Conservation (phyloP, 2,113 vertebrate genomes). For the Cavia aperea region DNA sequence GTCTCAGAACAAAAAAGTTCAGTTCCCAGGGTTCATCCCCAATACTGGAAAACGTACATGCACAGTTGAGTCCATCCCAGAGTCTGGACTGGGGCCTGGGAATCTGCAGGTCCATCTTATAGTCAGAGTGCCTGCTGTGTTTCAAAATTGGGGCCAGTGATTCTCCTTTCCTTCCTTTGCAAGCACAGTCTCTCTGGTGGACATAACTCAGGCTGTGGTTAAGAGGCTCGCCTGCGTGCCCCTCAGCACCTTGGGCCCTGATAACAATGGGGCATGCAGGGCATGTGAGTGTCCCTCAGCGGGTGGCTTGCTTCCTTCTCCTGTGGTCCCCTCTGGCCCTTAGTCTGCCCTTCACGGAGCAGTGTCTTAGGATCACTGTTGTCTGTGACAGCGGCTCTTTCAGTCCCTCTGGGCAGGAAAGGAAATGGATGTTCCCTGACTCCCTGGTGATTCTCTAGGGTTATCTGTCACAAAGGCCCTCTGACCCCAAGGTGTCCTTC, state of each 20-base stretch:
- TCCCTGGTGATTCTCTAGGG: not conserved
- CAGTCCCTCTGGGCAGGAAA: not conserved
- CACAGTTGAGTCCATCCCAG: not conserved
- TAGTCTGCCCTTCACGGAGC: not conserved
- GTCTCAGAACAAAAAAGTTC: not conserved
- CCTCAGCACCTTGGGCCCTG: not conserved
- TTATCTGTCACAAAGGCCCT: not conserved
- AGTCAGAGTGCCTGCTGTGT: not conserved
- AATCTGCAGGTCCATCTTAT: not conserved
- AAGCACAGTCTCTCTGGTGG: not conserved
- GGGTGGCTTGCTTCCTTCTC: not conserved
- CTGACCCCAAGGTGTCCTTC: not conserved
- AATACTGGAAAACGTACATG: not conserved
- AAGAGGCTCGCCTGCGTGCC: not conserved
- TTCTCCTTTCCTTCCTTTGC: not conserved
- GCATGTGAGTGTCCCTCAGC: not conserved
- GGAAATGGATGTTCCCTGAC: not conserved
- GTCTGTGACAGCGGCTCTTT: not conserved
- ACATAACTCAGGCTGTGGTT: not conserved
- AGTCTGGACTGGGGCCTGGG: not conserved
- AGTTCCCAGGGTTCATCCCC: not conserved
- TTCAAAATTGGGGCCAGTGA: not conserved
- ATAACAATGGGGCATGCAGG: not conserved
- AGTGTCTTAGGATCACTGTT: not conserved
- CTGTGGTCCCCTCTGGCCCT: not conserved